A percentile compares a stretch with the other conserved stretches of the same genome.
Evolutionary conservation across 2,797 vertebrate species (phyloP).

Genomic region (Ambastaia sidthimunki): DNA sequence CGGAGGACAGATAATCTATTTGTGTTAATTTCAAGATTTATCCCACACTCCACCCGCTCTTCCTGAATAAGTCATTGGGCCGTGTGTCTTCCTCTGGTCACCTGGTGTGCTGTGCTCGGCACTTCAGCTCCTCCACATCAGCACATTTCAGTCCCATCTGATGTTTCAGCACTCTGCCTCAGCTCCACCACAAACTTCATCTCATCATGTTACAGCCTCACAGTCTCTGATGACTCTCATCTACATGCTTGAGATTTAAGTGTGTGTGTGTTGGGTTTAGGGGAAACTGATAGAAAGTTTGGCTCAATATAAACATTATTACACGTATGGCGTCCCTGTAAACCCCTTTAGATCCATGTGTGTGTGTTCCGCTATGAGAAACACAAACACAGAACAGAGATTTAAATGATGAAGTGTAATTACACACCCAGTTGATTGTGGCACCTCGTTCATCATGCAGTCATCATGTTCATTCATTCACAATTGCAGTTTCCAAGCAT

Average conservation of each 20-base stretch:
- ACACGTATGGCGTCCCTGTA: no score
- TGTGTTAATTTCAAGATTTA: slow-evolving; percentile 81
- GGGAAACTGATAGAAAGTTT: no score
- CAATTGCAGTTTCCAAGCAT: slow-evolving; percentile 58
- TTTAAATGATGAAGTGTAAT: slow-evolving; percentile 61
- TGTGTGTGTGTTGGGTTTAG: no score
- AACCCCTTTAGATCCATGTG: no score
- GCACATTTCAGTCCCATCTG: slow-evolving; percentile 63
- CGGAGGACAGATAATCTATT: slow-evolving; percentile 82
- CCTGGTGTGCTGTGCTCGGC: slow-evolving; percentile 63
- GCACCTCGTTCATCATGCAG: slow-evolving; percentile 65
- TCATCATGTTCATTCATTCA: slow-evolving; percentile 59
- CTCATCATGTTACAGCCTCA: slow-evolving; percentile 40
- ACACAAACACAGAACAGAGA: slow-evolving; percentile 27
- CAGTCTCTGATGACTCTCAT: slow-evolving; percentile 28
- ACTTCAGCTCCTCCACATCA: slow-evolving; percentile 62
- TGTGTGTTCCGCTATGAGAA: no score
- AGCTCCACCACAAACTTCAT: slow-evolving; percentile 42
- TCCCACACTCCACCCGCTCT: background rate
- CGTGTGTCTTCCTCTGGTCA: slow-evolving; percentile 51
- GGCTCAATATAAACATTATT: no score
- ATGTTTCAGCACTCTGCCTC: slow-evolving; percentile 57
- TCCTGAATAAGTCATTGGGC: slow-evolving; percentile 75
- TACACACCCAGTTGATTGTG: slow-evolving; percentile 63
- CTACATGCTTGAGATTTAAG: slow-evolving; percentile 19